Conservation (phyloP, 2,113 vertebrate species). For the Callospermophilus lateralis region DNA sequence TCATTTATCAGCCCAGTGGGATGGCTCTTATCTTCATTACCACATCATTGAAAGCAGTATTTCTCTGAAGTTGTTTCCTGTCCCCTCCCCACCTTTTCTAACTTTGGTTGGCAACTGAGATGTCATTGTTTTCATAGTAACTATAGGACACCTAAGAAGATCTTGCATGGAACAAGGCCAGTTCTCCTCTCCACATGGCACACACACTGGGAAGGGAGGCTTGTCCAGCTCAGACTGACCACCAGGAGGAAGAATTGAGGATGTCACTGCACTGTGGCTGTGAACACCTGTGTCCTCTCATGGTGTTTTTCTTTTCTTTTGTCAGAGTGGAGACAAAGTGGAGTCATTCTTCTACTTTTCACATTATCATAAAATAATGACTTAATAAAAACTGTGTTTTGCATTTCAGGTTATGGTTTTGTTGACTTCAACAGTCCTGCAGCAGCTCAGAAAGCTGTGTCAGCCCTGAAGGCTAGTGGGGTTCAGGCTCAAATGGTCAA, state of each 20-base stretch:
- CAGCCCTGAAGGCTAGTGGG: slow-evolving; percentile 95
- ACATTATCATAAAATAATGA: background rate
- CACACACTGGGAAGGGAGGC: background rate
- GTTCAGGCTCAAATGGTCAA: slow-evolving; percentile 99
- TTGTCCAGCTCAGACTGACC: rapidly evolving
- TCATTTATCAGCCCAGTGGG: background rate
- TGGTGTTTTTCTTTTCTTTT: background rate
- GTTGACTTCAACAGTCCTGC: slow-evolving; percentile 98
- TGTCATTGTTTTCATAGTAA: background rate
- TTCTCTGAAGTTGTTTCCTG: background rate
- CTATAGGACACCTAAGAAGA: background rate
- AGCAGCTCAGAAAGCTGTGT: slow-evolving; percentile 98
- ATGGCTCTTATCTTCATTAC: background rate
- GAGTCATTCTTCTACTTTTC: background rate
- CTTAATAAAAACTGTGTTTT: slow-evolving; percentile 68
- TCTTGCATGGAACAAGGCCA: background rate
- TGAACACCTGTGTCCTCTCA: background rate
- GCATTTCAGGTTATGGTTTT: slow-evolving; percentile 96
- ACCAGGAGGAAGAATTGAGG: too few relatives aligned
- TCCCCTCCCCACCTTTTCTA: background rate
- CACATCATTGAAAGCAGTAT: background rate
- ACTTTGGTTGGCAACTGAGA: background rate
- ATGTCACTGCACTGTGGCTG: rapidly evolving
- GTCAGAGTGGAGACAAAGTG: background rate
- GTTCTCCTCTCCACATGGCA: background rate